Evolutionary conservation across 2,888 invertebrate genomes (phyloP).

Genomic region (Phyto melanocephala): DNA sequence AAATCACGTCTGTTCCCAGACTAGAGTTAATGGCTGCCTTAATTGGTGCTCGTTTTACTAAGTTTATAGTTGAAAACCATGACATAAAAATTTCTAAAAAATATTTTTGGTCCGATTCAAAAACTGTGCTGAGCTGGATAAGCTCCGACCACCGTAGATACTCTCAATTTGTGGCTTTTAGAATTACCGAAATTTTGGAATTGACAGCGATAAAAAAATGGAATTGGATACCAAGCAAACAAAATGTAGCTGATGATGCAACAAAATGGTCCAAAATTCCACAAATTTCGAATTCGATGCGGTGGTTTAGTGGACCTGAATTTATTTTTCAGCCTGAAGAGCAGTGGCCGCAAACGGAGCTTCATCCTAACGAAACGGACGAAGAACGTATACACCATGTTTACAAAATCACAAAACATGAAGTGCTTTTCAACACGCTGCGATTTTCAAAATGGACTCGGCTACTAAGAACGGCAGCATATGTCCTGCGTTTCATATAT

Average conservation of each 20-base stretch:
- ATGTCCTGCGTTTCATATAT: neutral
- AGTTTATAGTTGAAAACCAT: neutral
- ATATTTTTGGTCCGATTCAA: too few species aligned
- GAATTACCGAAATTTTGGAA: too few species aligned
- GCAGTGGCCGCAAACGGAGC: neutral
- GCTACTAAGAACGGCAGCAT: neutral
- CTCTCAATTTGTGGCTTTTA: neutral
- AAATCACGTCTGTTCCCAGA: neutral
- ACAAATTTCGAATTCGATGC: neutral
- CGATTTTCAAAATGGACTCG: conserved; percentile 27
- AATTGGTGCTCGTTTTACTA: conserved; percentile 13
- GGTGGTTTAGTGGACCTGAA: conserved; percentile 7
- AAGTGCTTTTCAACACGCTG: neutral
- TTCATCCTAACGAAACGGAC: too few species aligned
- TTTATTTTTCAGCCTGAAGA: neutral
- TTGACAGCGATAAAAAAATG: neutral
- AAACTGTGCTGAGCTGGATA: too few species aligned
- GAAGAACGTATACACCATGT: too few species aligned
- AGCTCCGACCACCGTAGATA: neutral
- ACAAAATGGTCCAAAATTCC: too few species aligned
- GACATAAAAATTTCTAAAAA: too few species aligned
- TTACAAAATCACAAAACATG: too few species aligned
- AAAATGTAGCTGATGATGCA: neutral
- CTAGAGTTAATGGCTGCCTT: conserved; percentile 11
- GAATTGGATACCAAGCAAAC: neutral